Percentiles rank a stretch among this genome's conserved stretches.
These are phyloP conservation scores for Poecilobothrus nobilitatus DNA, from an alignment of 2,888 invertebrate species.

Conservation along the genomic window DNA sequence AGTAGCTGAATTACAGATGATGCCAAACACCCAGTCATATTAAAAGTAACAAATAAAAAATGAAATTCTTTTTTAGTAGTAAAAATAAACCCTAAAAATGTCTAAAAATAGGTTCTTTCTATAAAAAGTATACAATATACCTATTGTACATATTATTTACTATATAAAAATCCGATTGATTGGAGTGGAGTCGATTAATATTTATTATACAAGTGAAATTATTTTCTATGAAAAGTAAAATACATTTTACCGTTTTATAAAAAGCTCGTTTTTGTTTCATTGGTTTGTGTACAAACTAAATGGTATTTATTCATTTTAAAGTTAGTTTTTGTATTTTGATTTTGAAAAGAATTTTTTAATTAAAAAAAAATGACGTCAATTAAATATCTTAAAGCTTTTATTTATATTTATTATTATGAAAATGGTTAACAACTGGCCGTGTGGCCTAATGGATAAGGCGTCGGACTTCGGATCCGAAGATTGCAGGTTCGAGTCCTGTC, in stretches of 20 bases:
- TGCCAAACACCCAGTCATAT: constrained; percentile 84
- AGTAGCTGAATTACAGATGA: constrained; percentile 97
- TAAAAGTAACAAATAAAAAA: too few relatives aligned
- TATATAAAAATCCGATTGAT: too few relatives aligned
- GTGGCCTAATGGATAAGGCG: constrained; percentile 67
- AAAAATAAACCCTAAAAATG: background rate
- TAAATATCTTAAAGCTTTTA: too few relatives aligned
- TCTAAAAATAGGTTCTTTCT: background rate
- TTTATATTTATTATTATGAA: background rate
- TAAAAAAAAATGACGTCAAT: too few relatives aligned
- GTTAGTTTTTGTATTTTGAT: background rate
- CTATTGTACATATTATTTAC: too few relatives aligned
- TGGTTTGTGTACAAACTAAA: background rate
- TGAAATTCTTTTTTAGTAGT: background rate
- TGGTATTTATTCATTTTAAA: too few relatives aligned
- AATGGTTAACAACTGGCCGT: constrained; percentile 43
- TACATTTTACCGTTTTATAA: background rate
- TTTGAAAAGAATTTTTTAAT: too few relatives aligned
- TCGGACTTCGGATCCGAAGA: constrained; percentile 67
- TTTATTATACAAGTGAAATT: too few relatives aligned
- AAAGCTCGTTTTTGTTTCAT: background rate
- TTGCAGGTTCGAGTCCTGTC: constrained; percentile 66
- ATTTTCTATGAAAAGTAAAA: too few relatives aligned
- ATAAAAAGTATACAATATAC: too few relatives aligned
- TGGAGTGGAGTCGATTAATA: too few relatives aligned